Conservation (phyloP, 1,140 invertebrate genomes). For the Pomacea maculata region DNA sequence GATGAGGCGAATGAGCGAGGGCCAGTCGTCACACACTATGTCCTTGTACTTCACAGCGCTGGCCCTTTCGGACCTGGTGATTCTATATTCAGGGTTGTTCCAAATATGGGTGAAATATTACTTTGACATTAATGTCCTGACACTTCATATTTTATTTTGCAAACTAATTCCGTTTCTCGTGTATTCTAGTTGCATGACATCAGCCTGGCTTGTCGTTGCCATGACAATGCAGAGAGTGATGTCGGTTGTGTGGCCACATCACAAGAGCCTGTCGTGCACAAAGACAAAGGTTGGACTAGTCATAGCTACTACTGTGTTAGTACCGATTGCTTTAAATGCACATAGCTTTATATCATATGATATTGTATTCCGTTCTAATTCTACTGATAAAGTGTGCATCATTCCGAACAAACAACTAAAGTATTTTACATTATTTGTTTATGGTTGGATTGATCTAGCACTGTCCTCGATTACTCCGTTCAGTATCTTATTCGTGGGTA, state of each 20-base stretch:
- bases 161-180: conserved; percentile 12
- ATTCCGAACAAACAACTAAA: neutral
- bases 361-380: neutral
- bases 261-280: neutral
- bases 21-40: neutral
- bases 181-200: neutral
- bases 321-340: neutral
- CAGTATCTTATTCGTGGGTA: neutral
- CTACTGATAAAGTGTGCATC: neutral
- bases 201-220: neutral
- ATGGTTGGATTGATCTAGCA: neutral
- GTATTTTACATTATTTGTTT: neutral
- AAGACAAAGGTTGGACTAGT: neutral
- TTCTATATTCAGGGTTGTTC: conserved; percentile 31
- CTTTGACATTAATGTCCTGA: conserved; percentile 29
- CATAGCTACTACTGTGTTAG: neutral
- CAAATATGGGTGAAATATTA: conserved; percentile 27
- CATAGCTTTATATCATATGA: neutral
- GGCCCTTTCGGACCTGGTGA: conserved; percentile 27
- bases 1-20: conserved; percentile 17
- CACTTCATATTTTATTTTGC: conserved; percentile 17
- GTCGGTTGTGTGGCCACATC: neutral
- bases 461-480: neutral
- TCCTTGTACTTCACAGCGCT: conserved; percentile 17
- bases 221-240: conserved; percentile 5